A percentile compares a stretch with the other conserved stretches of the same genome.
Conservation (phyloP, 1,140 invertebrate species). For the Drosophila nannoptera region DNA sequence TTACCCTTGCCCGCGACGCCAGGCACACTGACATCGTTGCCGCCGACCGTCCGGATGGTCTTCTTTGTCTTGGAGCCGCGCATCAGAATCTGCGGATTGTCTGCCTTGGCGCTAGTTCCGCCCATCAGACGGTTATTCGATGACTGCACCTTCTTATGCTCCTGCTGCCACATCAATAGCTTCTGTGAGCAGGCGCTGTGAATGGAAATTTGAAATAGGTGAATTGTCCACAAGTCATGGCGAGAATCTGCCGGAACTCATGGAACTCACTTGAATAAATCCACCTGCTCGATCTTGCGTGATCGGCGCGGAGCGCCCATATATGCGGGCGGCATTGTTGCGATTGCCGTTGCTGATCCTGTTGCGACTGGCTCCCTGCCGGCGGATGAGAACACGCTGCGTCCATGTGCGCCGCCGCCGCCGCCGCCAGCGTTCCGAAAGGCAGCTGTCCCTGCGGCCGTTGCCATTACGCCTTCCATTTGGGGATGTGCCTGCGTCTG, state of each 20-base stretch:
- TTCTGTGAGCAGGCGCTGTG: conserved; percentile 75
- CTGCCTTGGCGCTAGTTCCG: conserved; percentile 32
- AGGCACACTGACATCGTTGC: neutral
- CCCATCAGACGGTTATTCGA: conserved; percentile 38
- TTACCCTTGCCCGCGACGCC: conserved; percentile 38
- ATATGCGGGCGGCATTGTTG: conserved; percentile 42
- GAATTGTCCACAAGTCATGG: neutral
- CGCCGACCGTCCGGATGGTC: conserved; percentile 13
- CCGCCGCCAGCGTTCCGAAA: conserved; percentile 24
- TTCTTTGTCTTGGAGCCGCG: conserved; percentile 22
- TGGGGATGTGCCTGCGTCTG: conserved; percentile 24
- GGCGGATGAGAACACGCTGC: conserved; percentile 20
- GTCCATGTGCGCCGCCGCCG: conserved; percentile 4
- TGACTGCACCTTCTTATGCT: conserved; percentile 46
- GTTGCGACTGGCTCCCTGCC: neutral
- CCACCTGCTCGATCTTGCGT: conserved; percentile 62
- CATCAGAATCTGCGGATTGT: conserved; percentile 28
- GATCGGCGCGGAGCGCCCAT: conserved; percentile 46
- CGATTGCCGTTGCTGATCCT: neutral
- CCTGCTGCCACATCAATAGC: conserved; percentile 70
- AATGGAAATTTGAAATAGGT: neutral
- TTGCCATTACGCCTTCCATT: conserved; percentile 14
- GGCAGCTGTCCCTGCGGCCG: conserved; percentile 17
- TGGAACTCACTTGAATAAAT: conserved; percentile 67
- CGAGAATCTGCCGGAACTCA: too few species aligned